A percentile compares a stretch with the other conserved stretches of the same genome.
Conservation (phyloP, 2,113 vertebrate genomes). For the Glaucidium brasilianum region DNA sequence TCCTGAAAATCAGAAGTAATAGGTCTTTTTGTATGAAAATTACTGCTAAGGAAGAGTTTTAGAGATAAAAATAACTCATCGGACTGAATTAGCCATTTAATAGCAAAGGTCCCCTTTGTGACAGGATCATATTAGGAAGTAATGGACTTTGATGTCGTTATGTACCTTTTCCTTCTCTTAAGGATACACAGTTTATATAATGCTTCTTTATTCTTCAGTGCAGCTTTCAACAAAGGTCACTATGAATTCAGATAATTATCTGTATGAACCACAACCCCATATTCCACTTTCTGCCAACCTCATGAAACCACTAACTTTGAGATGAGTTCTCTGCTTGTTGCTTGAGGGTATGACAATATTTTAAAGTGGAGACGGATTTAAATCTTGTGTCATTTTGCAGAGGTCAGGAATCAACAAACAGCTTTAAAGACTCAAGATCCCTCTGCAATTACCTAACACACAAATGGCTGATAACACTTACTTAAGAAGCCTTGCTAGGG, state of each 20-base stretch:
- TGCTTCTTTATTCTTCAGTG: neutral
- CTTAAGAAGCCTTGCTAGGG: neutral
- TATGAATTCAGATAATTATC: neutral
- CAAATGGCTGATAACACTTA: neutral
- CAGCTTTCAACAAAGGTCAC: neutral
- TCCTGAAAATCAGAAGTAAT: neutral
- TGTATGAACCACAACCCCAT: neutral
- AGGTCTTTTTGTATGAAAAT: neutral
- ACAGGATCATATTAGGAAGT: neutral
- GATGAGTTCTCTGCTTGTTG: neutral
- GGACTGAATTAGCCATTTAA: neutral
- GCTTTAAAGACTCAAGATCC: neutral
- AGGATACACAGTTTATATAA: neutral
- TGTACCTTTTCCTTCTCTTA: neutral
- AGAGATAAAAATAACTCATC: neutral
- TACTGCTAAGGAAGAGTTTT: neutral
- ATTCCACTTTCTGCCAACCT: neutral
- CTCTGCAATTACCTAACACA: neutral
- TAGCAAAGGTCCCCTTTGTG: neutral
- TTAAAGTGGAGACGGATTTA: neutral
- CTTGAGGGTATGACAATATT: neutral
- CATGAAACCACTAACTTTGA: neutral
- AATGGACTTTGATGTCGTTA: neutral
- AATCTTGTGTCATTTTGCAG: neutral
- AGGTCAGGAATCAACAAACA: neutral